Percentiles rank a stretch among this genome's conserved stretches.
Conservation (phyloP, 1,140 invertebrate genomes). For the Plectus sambesii region DNA sequence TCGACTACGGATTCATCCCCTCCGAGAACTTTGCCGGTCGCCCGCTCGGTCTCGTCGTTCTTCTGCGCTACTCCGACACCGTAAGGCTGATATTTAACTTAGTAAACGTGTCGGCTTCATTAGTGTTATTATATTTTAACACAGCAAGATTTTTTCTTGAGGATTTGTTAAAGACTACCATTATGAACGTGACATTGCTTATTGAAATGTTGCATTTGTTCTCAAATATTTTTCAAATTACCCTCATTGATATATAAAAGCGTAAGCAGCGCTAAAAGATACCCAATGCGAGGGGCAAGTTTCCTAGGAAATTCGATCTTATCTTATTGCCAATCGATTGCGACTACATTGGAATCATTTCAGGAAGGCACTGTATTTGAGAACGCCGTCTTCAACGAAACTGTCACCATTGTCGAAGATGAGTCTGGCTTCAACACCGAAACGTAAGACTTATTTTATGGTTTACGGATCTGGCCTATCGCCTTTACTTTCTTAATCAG, state of each 20-base stretch:
- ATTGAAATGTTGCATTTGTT: no score
- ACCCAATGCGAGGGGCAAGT: no score
- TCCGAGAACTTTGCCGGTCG: slow-evolving; percentile 85
- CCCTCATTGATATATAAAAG: no score
- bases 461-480: no score
- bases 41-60: slow-evolving; percentile 85
- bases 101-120: not conserved
- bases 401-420: slow-evolving; percentile 86
- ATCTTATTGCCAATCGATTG: no score
- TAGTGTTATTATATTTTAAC: slow-evolving; percentile 10
- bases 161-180: not conserved
- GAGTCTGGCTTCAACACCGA: slow-evolving; percentile 94
- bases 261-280: no score
- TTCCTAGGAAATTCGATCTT: no score
- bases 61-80: slow-evolving; percentile 77
- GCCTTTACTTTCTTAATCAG: not conserved
- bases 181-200: no score
- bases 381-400: slow-evolving; percentile 95
- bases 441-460: slow-evolving; percentile 55
- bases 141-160: slow-evolving; percentile 50
- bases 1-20: slow-evolving; percentile 86
- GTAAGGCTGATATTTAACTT: slow-evolving; percentile 42
- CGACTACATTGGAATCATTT: slow-evolving; percentile 12
- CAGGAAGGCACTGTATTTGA: slow-evolving; percentile 61
- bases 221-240: not conserved